Base-by-base conservation (phyloP, 2,888 invertebrate species). In the Blera fallax region DNA sequence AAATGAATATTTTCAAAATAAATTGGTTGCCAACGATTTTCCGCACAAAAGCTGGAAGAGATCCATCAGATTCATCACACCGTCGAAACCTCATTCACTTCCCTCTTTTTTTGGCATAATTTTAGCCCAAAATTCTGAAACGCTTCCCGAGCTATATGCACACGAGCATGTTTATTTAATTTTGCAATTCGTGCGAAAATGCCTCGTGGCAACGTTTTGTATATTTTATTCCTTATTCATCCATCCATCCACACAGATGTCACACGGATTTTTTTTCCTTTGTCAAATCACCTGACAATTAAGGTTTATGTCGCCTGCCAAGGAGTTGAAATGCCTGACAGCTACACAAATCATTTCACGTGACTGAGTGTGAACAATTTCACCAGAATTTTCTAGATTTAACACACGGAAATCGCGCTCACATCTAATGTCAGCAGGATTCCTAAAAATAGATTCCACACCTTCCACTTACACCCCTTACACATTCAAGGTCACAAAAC, bases 291-390 rank as follows among this genome's bases (percentile, higher is more conserved):
- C 40, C 24, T 14, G 45, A 62, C 45, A 45, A 54, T 54, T 45
- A 62, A 21, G 40, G 16, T 11, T 14, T 27, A 29, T 62, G 11
- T n/a, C 14, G 16, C 54, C 54, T 54, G 54, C 14, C 40, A 40
- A 14, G 10, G 32, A 48, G 50, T 50, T 37, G 24, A 45, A 45
- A 70, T 14, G 10, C 50, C 14, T 60, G 48, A 58, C 70, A 72
- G 60, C 16, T 48, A 37, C 60, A 60, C 50, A 60, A 72, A 72
- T 72, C 60, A 60, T 72, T 50, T 62, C 60, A 72, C 48, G 40
- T 60, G 60, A 72, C 72, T 18, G 27, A 14, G 60, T 50, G 40
- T 27, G 50, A 60, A 60, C 37, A 50, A 37, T 60, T 50, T 72
- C 24, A 24, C 14, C 18, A 5, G 10, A 14, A 6, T 24, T 37